Base-by-base conservation (phyloP, 2,888 invertebrate genomes). In the Ophion ventricosus region DNA sequence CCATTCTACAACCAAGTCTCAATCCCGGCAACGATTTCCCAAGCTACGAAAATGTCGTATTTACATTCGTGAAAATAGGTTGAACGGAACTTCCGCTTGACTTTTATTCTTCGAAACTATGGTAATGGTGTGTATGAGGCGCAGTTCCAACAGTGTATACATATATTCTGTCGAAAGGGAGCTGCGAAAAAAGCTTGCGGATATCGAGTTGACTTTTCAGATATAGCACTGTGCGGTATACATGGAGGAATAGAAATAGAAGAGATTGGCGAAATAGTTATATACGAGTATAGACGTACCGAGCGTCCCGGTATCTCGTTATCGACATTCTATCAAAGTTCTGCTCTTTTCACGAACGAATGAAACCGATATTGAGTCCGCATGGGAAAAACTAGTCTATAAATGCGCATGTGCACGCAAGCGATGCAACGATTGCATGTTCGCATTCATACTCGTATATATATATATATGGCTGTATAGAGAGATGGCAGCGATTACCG, bases 271-370 rank as follows among this genome's bases (percentile, higher is more conserved):
- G 59, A 49, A 49, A 49, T 49, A 49, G 49, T 49, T 49, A 17
- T 49, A 49, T 49, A 49, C 17, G 4, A 4, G 49, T 49, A 14
- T 49, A 59, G 63, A 49, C 20, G 14, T 67, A 49, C 7, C 23
- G 49, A 75, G 70, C 20, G 56, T n/a, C n/a, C 17, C 67, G 26
- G 77, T 73, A 83, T 81, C 78, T 85, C 86, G 84, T 83, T 84
- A 85, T 81, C 82, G 84, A 76, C 80, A 80, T 84, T 84, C 79
- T 76, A 82, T 84, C 75, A 81, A 83, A 81, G 64, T 83, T 80
- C 69, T 56, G 76, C 66, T 79, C 85, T 83, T 72, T 84, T 78
- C 73, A 74, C 75, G 74, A 84, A 56, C 66, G 79, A 84, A 79
- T 67, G 73, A 66, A 75, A 82, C 74, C 80, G 80, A 80, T 80